Evolutionary conservation across 2,113 vertebrate genomes (phyloP), one percentile per base, ranked within the genome.

Genomic region (Colossoma macropomum): DNA sequence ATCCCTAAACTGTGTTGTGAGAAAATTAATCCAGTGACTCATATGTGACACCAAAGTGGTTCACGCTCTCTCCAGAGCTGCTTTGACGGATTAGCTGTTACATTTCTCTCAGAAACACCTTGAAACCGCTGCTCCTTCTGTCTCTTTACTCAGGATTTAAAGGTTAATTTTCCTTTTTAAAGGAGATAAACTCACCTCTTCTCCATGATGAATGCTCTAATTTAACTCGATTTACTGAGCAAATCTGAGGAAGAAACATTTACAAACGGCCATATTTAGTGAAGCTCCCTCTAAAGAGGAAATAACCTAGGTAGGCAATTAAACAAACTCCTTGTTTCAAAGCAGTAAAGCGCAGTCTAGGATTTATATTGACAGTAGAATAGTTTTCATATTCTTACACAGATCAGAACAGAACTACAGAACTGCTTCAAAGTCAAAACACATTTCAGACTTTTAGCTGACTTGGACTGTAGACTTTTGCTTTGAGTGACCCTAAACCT

Each of bases 61-160:
- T 56, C 54, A 7, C 54, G 4, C 19, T 56, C 19, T 56, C 54
- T 15, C 54, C 13, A 23, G 21, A 21, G 19, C 54, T 56, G 54
- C 54, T 56, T 23, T 21, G 54, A 23, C 15, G 54, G 54, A 56
- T 56, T 23, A 56, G 54, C 54, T 6, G 17, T 23, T 23, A 23
- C 54, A 56, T 56, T 23, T 23, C 21, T 56, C 17, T 3, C 25
- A 15, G 45, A 76, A 76, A 82, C 80, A 60, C 72, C 41, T 32
- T 56, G 48, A 52, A 73, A 27, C 71, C 65, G 41, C 45, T n/a
- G 52, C 66, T 54, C 41, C 52, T 45, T 11, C 23, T 38, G 3
- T 56, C 19, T 17, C 34, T 77, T 66, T 82, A 52, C 34, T 77
- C 45, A 77, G n/a, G 56, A 19, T 77, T 65, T 63, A 79, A 79